Conservation (phyloP, 2,113 vertebrate genomes). For the Illadopsis cleaveri region DNA sequence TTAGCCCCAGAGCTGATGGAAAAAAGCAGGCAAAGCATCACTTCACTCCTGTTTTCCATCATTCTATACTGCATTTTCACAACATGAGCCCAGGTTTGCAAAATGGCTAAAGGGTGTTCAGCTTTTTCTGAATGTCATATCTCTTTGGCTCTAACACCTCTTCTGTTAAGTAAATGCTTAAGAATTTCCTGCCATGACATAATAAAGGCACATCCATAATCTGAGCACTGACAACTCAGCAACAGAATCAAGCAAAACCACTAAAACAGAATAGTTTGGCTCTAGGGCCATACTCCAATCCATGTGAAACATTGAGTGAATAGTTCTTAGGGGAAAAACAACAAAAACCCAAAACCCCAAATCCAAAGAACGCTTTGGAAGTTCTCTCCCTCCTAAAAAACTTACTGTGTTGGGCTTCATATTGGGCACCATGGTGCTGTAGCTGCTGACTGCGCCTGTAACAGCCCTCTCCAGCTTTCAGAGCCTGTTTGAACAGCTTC, state of each 20-base stretch:
- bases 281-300: not conserved
- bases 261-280: not conserved
- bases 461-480: constrained; percentile 93
- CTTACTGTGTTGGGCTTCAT: constrained; percentile 97
- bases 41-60: not conserved
- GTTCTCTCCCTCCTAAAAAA: not conserved
- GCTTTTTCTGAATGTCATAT: not conserved
- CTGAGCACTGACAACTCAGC: not conserved
- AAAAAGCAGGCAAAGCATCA: not conserved
- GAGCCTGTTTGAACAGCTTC: constrained; percentile 93
- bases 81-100: not conserved
- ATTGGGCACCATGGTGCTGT: constrained; percentile 94
- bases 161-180: not conserved
- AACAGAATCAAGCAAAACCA: not conserved
- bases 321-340: not conserved
- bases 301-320: not conserved
- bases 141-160: not conserved
- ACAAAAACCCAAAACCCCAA: not conserved
- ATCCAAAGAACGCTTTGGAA: not conserved
- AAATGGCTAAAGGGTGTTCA: not conserved
- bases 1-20: not conserved
- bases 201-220: not conserved
- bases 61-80: not conserved
- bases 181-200: not conserved
- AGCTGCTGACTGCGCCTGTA: constrained; percentile 96